Base-by-base conservation (phyloP, 2,888 invertebrate species). In the Alloscopus bannaensis region DNA sequence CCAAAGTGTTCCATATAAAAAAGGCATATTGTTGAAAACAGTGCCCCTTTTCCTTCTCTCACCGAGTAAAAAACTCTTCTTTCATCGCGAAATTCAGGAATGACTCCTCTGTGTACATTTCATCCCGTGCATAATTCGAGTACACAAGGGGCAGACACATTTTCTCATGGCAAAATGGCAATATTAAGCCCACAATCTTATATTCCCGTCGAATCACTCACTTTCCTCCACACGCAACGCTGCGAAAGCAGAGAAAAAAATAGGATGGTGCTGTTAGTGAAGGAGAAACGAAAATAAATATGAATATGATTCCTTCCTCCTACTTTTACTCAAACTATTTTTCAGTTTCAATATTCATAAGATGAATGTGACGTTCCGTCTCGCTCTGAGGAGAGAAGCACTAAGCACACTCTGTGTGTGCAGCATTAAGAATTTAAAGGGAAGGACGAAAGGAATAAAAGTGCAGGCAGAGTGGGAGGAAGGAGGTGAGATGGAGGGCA, bases 401-500 rank as follows among this genome's bases (percentile, higher is more conserved):
- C n/a, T n/a, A n/a, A n/a, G n/a, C n/a, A n/a, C n/a, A n/a, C n/a
- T n/a, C n/a, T 47, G 47, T 8, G 29, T 59, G 59, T n/a, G 31
- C 18, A 55, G 13, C 16, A 55, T 55, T 16, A 18, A 3, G 36
- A 26, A 3, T 59, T 59, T 31, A 3, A 20, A 45, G 66, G 50
- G 31, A 47, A 4, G 4, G 47, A 50, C 16, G 20, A 45, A 45
- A 45, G 64, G 64, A 57, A 57, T 36, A 66, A 22, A 29, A 45
- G 47, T 18, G 22, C 16, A 24, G 26, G 45, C 42, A n/a, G 64
- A 65, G 68, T 66, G 75, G 75, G 75, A 50, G 75, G 75, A 42
- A 64, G 60, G 72, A 72, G 65, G 66, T 66, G 75, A 75, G 50
- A 60, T 47, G 60, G 52, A 66, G 52, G 66, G 31, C 26, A 66